Base-by-base conservation (phyloP, 2,797 vertebrate species). In the Acanthurus tractus region DNA sequence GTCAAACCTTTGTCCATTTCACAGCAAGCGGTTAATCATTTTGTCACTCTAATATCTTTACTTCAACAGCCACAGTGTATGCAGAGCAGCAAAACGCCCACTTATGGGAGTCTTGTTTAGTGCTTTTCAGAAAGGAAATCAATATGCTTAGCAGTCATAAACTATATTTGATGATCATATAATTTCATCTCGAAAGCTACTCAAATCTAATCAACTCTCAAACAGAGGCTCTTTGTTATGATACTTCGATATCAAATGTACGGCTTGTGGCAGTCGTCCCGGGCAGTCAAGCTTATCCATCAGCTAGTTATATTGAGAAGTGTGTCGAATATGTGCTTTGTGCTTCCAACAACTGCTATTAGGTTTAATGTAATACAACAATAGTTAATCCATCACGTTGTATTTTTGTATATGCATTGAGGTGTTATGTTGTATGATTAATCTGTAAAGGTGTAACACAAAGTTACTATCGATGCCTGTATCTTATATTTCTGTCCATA, bases 201-300 rank as follows among this genome's bases (percentile, higher is more conserved):
- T 86, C 70, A 78, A 68, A 85, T 78, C 68, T 73, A 84, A 87
- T 87, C 80, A 86, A 74, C 80, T 81, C 65, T 74, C 70, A 69
- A 62, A 70, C 45, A 15, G 25, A 52, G 56, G 42, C 56, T 50
- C 52, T 84, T 83, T 78, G 63, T 72, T 81, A 38, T 74, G 54
- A 54, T 76, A 40, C 49, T 68, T 85, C 61, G 69, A 71, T 66
- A 78, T 64, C 25, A 65, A 53, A 69, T 45, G 38, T 72, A 70
- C 40, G 65, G 45, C 53, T 80, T 2, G 36, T 82, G 70, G 42
- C 63, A 72, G 58, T 44, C 55, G 29, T 54, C 61, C 72, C 13
- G 3, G 9, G 18, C 18, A 68, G 65, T 22, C 46, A 4, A 8
- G 45, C 57, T 61, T 34, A 58, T 77, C 65, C 36, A 46, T 64